Conservation (phyloP, 2,888 invertebrate species). For the Hypena proboscidalis region DNA sequence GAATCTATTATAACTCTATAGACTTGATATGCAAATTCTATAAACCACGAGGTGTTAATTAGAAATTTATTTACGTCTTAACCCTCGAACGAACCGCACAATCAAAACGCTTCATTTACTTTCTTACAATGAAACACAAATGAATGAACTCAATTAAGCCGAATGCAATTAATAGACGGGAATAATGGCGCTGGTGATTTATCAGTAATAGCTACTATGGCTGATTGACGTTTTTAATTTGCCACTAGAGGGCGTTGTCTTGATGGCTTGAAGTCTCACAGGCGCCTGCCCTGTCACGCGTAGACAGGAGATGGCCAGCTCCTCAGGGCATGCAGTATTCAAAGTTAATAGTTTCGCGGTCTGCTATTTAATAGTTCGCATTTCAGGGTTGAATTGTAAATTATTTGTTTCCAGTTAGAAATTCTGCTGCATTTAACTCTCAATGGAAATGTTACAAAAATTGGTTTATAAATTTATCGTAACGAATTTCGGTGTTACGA, state of each 20-base stretch:
- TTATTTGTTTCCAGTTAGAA: constrained; percentile 13
- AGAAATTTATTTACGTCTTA: constrained; percentile 46
- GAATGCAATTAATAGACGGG: constrained; percentile 76
- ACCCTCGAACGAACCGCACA: constrained; percentile 48
- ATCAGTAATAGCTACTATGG: constrained; percentile 70
- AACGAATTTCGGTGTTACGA: no score
- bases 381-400: constrained; percentile 18
- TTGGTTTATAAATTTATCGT: no score
- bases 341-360: constrained; percentile 43
- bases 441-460: neutral
- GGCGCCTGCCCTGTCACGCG: constrained; percentile 54
- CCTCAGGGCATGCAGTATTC: constrained; percentile 46
- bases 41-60: constrained; percentile 38
- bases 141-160: constrained; percentile 73
- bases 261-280: constrained; percentile 46
- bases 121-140: constrained; percentile 69
- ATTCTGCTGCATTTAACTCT: neutral
- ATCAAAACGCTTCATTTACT: constrained; percentile 64
- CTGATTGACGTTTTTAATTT: constrained; percentile 82
- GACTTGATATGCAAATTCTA: constrained; percentile 37
- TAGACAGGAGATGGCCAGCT: constrained; percentile 54
- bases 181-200: constrained; percentile 74
- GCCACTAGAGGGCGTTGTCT: constrained; percentile 47
- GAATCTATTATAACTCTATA: constrained; percentile 31
- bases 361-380: constrained; percentile 20